Evolutionary conservation across 2,888 invertebrate genomes (phyloP), one percentile per base, ranked within the genome.

Genomic region (Plemyria rubiginata): DNA sequence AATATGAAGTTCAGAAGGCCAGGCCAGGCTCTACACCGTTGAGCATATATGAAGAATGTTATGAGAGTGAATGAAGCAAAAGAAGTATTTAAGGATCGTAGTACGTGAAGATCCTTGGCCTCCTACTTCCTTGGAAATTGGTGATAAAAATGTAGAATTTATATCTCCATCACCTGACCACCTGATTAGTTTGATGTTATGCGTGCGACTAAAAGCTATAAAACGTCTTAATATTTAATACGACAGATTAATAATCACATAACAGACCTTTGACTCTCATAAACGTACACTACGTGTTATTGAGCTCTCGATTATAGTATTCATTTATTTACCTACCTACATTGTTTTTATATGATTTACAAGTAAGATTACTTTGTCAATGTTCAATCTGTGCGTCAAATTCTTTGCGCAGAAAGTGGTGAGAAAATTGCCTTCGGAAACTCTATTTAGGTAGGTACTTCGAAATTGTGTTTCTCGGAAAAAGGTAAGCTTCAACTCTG

Each of bases 241-340:
- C 36, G 55, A 55, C 46, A 55, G 2, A n/a, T 46, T 55, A 40
- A 61, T 61, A 52, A 52, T 8, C 50, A 46, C 38, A 55, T 43
- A 46, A 29, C 51, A 54, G 40, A 61, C 61, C 61, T 55, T 55
- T 61, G 61, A 61, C 55, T 55, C 38, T 15, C 60, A 61, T 55
- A 51, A 55, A 11, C 40, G 46, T 55, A 46, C 51, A 61, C 43
- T 16, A 40, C 22, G 22, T 45, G 43, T 38, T 49, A 8, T 54
- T 49, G 36, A n/a, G 43, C 0, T 32, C 13, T 49, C 22, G 16
- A 41, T 49, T 54, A 41, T 41, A 48, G 36, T 9, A 45, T 49
- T 29, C 50, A 11, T 50, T 8, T 11, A 36, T 2, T 13, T 12
- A n/a, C n/a, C n/a, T n/a, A n/a, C n/a, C n/a, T n/a, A 38, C 36